Evolutionary conservation across 1,140 invertebrate genomes (phyloP).

Genomic region (Holotrichia oblita): DNA sequence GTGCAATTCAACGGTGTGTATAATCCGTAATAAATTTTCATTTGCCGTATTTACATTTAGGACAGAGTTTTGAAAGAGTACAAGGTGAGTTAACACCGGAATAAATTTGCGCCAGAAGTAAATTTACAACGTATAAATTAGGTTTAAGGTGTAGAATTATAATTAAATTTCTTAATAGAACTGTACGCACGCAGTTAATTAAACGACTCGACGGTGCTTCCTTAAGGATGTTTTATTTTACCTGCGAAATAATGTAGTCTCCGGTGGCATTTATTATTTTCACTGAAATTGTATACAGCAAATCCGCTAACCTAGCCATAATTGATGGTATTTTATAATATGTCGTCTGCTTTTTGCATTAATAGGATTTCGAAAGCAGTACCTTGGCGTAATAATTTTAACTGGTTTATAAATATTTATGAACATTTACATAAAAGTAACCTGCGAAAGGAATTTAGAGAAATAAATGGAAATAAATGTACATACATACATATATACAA

Average conservation of each 20-base stretch:
- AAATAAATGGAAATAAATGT: too few relatives aligned
- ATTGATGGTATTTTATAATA: neutral
- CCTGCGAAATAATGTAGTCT: neutral
- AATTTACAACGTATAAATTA: constrained; percentile 18
- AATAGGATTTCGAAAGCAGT: neutral
- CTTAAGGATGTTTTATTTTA: constrained; percentile 9
- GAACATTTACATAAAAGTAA: too few relatives aligned
- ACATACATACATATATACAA: too few relatives aligned
- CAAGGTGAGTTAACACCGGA: neutral
- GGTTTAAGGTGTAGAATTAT: neutral
- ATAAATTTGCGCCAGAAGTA: neutral
- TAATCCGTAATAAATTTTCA: neutral
- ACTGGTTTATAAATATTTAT: too few relatives aligned
- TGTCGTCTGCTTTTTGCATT: neutral
- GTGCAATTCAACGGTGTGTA: neutral
- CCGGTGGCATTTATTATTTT: neutral
- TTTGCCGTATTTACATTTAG: neutral
- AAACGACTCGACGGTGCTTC: neutral
- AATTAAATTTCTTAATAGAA: constrained; percentile 10
- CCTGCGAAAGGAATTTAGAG: too few relatives aligned
- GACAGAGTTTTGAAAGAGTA: neutral
- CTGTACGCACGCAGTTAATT: constrained; percentile 19
- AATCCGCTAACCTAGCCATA: neutral
- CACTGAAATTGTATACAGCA: neutral
- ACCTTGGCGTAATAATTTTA: too few relatives aligned